These are phyloP conservation scores for Hypotaenidia okinawae DNA, from an alignment of 2,797 vertebrate species.

Conservation along the genomic window DNA sequence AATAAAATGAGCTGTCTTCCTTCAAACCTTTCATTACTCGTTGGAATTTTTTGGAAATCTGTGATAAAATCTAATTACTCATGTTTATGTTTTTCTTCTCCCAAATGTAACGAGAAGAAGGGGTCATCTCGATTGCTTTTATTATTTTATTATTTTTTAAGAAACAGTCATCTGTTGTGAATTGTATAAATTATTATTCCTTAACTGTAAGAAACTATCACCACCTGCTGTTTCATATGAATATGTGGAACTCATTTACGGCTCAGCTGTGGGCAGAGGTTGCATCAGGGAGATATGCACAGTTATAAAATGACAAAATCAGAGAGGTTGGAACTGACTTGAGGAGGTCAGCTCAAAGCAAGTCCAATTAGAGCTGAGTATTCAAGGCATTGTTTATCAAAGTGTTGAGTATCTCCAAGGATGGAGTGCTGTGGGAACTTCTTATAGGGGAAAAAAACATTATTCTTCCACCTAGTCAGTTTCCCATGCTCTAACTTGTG, in stretches of 20 bases:
- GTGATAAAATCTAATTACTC: neutral
- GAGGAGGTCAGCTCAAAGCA: neutral
- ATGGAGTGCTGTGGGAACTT: accelerated
- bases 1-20: neutral
- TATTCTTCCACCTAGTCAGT: neutral
- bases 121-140: neutral
- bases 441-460: accelerated
- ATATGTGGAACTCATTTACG: neutral
- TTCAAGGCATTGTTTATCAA: neutral
- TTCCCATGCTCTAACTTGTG: neutral
- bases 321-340: neutral
- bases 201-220: neutral
- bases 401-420: neutral
- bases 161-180: neutral
- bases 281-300: neutral
- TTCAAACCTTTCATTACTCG: neutral
- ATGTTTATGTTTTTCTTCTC: neutral
- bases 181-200: neutral
- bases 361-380: neutral
- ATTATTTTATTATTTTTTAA: neutral
- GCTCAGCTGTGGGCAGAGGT: neutral
- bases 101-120: neutral
- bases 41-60: neutral
- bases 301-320: neutral
- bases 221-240: neutral